Evolutionary conservation across 2,113 vertebrate genomes (phyloP).

Genomic region (Notiomystis cincta): DNA sequence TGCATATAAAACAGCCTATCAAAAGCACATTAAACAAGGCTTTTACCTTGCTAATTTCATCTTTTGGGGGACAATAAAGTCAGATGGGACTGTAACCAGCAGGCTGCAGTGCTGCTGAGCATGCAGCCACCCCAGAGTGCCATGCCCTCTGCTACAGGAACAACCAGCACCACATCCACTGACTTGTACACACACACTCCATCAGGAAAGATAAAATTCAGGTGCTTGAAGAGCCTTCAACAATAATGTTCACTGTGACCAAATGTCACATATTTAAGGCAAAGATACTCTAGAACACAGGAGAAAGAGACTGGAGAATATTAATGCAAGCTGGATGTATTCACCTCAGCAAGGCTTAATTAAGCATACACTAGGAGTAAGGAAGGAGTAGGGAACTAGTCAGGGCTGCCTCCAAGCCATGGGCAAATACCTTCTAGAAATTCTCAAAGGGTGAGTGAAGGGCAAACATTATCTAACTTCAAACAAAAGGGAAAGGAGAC

Average conservation of each 20-base stretch:
- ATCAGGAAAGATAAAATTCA: background rate
- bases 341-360: background rate
- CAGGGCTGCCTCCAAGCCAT: background rate
- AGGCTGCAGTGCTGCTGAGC: background rate
- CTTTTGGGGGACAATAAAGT: background rate
- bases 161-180: background rate
- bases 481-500: constrained; percentile 8
- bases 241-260: background rate
- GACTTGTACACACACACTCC: background rate
- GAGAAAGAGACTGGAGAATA: background rate
- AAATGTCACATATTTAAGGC: background rate
- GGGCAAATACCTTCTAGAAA: background rate
- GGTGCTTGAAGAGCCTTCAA: background rate
- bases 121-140: accelerated
- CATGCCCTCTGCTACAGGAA: accelerated
- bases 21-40: background rate
- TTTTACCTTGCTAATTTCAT: background rate
- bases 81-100: background rate
- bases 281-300: background rate
- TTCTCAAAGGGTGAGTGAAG: background rate
- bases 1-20: background rate
- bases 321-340: background rate
- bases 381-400: background rate
- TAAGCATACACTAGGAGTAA: background rate
- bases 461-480: constrained; percentile 6